Evolutionary conservation across 53 echinoderm and acorn worm genomes (phyloP).

Genomic region (Hippasteria phrygiana): DNA sequence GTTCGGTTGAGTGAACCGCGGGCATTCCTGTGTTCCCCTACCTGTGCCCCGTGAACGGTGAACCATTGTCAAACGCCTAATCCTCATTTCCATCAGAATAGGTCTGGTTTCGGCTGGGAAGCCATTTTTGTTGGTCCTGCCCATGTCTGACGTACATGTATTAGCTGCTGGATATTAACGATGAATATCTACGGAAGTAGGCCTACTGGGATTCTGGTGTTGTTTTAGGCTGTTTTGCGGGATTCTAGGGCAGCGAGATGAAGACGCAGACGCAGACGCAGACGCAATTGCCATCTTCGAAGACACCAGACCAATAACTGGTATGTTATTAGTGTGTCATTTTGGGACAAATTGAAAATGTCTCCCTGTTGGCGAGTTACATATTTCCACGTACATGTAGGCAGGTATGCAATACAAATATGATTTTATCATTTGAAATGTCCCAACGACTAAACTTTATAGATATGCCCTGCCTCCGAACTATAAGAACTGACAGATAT

Average conservation of each 20-base stretch:
- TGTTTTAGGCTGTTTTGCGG: constrained; percentile 4
- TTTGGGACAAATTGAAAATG: neutral
- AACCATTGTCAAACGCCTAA: constrained; percentile 4
- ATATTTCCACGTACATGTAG: neutral
- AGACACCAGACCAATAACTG: neutral
- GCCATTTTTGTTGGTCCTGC: constrained; percentile 63
- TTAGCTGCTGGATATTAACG: neutral
- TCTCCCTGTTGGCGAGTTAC: neutral
- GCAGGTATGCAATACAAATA: no score
- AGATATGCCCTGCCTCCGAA: no score
- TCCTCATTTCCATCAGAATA: constrained; percentile 61
- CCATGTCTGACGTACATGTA: constrained; percentile 22
- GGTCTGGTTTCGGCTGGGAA: constrained; percentile 7
- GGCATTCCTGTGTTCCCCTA: neutral
- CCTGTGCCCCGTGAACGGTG: neutral
- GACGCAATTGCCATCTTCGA: neutral
- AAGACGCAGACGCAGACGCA: neutral
- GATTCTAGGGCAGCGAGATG: neutral
- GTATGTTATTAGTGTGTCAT: constrained; percentile 3
- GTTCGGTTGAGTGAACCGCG: neutral
- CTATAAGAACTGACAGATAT: no score
- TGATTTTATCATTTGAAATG: no score
- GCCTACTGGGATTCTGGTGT: neutral
- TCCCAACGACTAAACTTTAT: no score
- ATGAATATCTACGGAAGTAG: neutral